Evolutionary conservation across 2,113 vertebrate genomes (phyloP).

Genomic region (Marcusenius ussheri): DNA sequence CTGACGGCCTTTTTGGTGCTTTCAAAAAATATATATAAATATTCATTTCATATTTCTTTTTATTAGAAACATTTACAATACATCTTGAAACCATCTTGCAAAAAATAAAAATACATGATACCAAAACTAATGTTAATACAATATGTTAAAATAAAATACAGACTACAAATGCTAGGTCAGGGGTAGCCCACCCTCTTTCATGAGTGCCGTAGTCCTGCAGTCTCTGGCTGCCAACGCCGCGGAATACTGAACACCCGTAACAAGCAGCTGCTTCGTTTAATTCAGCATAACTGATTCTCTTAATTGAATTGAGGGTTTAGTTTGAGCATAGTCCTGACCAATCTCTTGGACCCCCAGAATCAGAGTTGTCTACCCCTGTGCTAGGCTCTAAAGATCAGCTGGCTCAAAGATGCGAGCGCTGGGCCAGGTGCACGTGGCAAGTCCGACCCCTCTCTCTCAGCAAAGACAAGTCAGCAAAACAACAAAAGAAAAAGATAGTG

Average conservation of each 20-base stretch:
- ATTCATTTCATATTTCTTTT: conserved; percentile 52
- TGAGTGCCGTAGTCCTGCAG: neutral
- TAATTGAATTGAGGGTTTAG: neutral
- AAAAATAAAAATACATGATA: conserved; percentile 47
- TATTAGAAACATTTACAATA: conserved; percentile 82
- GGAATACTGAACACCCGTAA: neutral
- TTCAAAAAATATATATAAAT: neutral
- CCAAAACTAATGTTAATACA: conserved; percentile 65
- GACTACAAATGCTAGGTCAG: conserved; percentile 57
- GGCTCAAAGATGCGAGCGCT: conserved; percentile 43
- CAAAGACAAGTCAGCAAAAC: conserved; percentile 60
- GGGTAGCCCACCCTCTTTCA: neutral
- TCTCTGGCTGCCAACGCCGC: neutral
- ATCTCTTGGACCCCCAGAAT: neutral
- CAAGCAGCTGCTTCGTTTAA: neutral
- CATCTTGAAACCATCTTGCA: conserved; percentile 63
- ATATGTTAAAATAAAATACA: conserved; percentile 66
- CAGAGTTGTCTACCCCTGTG: conserved; percentile 38
- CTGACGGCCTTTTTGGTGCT: neutral
- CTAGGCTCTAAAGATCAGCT: conserved; percentile 65
- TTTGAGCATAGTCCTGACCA: neutral
- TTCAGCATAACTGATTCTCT: conserved; percentile 2
- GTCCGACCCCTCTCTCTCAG: conserved; percentile 47
- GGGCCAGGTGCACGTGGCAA: conserved; percentile 38
- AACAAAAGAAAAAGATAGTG: neutral